Evolutionary conservation across 2,888 invertebrate species (phyloP).

Genomic region (Drosophila meridiana): DNA sequence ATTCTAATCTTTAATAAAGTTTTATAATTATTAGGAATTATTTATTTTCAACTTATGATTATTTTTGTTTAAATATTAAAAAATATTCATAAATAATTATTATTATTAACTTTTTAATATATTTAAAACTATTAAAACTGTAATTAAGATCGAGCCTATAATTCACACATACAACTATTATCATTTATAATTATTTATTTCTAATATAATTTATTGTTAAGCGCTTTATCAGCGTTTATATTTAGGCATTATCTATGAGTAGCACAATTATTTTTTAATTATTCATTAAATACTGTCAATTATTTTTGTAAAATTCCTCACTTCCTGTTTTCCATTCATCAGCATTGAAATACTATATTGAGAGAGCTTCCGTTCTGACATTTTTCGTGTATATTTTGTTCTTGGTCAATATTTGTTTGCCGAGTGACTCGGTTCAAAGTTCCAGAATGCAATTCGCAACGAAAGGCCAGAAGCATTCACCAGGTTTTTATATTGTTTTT

Average conservation of each 20-base stretch:
- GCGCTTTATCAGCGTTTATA: background rate
- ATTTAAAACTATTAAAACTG: background rate
- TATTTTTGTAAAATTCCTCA: background rate
- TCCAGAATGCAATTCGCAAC: conserved; percentile 7
- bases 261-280: background rate
- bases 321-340: background rate
- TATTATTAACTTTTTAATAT: background rate
- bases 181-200: background rate
- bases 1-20: background rate
- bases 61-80: background rate
- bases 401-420: background rate
- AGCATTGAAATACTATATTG: background rate
- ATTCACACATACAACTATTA: background rate
- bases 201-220: background rate
- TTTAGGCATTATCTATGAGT: background rate
- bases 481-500: conserved; percentile 2
- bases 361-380: background rate
- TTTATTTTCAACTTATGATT: background rate
- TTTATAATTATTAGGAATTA: background rate
- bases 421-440: background rate
- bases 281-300: conserved; percentile 4
- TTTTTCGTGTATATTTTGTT: background rate
- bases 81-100: background rate
- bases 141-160: background rate
- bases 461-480: conserved; percentile 6